Evolutionary conservation across 2,888 invertebrate genomes (phyloP).

Genomic region (Heliconius sara): DNA sequence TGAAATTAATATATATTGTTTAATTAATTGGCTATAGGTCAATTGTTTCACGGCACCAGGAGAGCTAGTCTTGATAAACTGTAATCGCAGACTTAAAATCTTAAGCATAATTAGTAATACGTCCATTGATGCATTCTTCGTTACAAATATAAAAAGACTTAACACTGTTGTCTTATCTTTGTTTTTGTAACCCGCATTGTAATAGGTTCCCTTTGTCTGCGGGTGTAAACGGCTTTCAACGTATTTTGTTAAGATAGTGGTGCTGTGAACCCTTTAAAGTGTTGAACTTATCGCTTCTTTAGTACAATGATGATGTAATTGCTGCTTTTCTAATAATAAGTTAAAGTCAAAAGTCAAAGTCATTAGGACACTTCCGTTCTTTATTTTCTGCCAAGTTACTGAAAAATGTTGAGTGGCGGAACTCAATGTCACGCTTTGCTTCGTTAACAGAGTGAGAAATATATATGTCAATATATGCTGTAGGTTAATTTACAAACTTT

Average conservation of each 20-base stretch:
- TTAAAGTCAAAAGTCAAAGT: no score
- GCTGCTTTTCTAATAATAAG: no score
- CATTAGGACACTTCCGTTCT: neutral
- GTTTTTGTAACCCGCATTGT: slow-evolving; percentile 36
- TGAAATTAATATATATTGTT: no score
- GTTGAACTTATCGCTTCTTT: neutral
- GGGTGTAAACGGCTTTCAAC: slow-evolving; percentile 33
- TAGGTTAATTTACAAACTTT: no score
- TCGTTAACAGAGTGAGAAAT: no score
- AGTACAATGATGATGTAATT: neutral
- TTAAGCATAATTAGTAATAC: neutral
- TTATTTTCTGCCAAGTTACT: neutral
- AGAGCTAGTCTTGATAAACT: neutral
- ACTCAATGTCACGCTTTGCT: no score
- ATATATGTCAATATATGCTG: no score
- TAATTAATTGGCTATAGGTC: no score
- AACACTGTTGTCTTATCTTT: slow-evolving; percentile 11
- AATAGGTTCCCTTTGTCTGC: slow-evolving; percentile 29
- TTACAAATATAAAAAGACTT: neutral
- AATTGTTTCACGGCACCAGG: neutral
- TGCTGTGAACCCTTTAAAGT: slow-evolving; percentile 30
- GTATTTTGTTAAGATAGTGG: slow-evolving; percentile 28
- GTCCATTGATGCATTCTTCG: neutral
- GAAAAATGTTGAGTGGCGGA: neutral
- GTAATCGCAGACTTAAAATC: neutral